A percentile compares a stretch with the other conserved stretches of the same genome.
These are phyloP conservation scores for Sesamia inferens DNA, from an alignment of 2,888 invertebrate species.

Conservation along the genomic window DNA sequence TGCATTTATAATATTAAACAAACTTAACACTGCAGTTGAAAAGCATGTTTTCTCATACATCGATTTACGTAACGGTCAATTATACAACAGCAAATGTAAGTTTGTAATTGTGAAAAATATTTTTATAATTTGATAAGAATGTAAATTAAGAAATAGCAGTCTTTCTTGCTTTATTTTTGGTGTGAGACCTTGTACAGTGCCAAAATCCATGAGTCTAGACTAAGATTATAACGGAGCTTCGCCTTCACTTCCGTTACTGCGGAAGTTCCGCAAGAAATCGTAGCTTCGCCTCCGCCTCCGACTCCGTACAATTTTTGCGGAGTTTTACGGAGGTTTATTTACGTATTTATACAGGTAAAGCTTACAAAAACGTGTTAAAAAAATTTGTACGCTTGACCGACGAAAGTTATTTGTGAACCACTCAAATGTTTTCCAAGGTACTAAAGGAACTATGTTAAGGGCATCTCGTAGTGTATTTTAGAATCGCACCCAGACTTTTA, in stretches of 20 bases:
- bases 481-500: conserved; percentile 43
- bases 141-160: no score
- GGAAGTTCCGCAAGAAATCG: no score
- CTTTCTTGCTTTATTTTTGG: neutral
- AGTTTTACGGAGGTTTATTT: no score
- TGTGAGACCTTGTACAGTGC: neutral
- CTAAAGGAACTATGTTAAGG: conserved; percentile 24
- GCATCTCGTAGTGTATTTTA: conserved; percentile 45
- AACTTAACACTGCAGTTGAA: neutral
- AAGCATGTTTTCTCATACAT: neutral
- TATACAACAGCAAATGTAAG: neutral
- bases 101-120: neutral
- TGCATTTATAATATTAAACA: neutral
- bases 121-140: no score
- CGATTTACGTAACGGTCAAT: neutral
- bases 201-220: neutral
- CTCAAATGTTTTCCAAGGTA: conserved; percentile 48
- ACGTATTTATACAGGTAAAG: no score
- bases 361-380: conserved; percentile 25
- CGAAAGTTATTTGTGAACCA: conserved; percentile 47
- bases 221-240: no score
- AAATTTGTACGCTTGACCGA: conserved; percentile 17
- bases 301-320: no score
- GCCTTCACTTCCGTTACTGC: no score
- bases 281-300: no score